Conservation (phyloP, 2,113 vertebrate species). For the Zapornia atra region DNA sequence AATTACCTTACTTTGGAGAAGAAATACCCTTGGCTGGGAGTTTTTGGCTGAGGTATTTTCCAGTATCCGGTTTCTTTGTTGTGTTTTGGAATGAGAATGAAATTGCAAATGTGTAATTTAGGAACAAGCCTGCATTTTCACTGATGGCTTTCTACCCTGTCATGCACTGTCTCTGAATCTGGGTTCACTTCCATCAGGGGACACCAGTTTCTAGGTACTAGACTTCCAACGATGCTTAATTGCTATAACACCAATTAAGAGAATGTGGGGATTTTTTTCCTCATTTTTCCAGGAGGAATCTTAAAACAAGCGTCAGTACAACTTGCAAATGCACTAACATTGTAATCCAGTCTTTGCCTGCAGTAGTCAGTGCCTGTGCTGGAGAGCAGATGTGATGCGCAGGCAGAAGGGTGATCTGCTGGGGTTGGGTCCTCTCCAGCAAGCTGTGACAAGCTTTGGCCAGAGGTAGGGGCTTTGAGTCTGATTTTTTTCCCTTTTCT, state of each 20-base stretch:
- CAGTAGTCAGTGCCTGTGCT: rapidly evolving
- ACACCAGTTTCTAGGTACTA: background rate
- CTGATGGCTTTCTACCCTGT: background rate
- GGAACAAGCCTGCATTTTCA: background rate
- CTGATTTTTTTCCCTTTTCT: background rate
- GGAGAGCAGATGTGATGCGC: background rate
- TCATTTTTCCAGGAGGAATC: background rate
- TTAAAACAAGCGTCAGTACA: background rate
- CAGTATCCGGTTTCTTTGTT: background rate
- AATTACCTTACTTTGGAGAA: background rate
- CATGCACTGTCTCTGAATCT: rapidly evolving
- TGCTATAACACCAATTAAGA: background rate
- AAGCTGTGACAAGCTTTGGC: background rate
- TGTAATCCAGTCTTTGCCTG: rapidly evolving
- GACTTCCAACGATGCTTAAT: background rate
- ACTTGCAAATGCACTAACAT: background rate
- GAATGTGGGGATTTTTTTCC: rapidly evolving
- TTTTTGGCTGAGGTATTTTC: background rate
- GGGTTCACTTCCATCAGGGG: background rate
- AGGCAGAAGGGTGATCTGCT: background rate
- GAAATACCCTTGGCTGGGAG: background rate
- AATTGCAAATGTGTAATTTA: background rate
- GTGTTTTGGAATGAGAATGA: background rate
- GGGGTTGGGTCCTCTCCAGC: background rate
- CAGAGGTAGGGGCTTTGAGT: background rate